Evolutionary conservation across 1,140 invertebrate species (phyloP), one percentile per base, ranked within the genome.

Genomic region (Drosophila erecta): DNA sequence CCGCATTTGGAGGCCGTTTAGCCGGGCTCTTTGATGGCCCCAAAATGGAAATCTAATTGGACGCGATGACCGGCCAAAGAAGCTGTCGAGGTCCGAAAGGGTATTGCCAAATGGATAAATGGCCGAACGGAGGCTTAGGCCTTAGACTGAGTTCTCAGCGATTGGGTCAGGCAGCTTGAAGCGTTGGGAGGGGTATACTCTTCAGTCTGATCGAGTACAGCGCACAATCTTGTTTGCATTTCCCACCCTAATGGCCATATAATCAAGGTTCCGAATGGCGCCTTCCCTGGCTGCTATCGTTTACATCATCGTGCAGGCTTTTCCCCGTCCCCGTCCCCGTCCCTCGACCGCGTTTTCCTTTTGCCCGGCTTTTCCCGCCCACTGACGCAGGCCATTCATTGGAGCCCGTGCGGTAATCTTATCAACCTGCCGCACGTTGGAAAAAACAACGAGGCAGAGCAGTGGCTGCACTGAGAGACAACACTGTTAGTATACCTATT

Each of bases 1-100:
- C 47, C 79, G 47, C 58, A 66, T 81, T 81, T 71, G 57, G 61
- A 53, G 62, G 79, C 57, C 79, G 76, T 76, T 80, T 77, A 80
- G 55, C 67, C 59, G 41, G 64, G 73, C 79, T 67, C 79, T 89
- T 77, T 89, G 79, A 87, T 87, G 84, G 75, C 58, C 62, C 71
- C 76, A 20, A 65, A 87, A 87, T 89, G 84, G 84, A 69, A 83
- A 87, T 87, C 83, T 89, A 87, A 87, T 87, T 89, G 83, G 66
- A 73, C 58, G 64, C 74, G 64, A 67, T 81, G 81, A 75, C 77
- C 78, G 67, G 53, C 37, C 70, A 67, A 69, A 76, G 78, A 69
- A 54, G 70, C 49, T 43, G 72, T 43, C n/a, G 1, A 7, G 53
- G 22, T n/a, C 50, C 37, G 37, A 62, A 46, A 59, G 67, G 47